Percentiles rank a stretch among this genome's conserved stretches.
Conservation (phyloP, 1,140 invertebrate species). For the Sarcophaga peregrina region DNA sequence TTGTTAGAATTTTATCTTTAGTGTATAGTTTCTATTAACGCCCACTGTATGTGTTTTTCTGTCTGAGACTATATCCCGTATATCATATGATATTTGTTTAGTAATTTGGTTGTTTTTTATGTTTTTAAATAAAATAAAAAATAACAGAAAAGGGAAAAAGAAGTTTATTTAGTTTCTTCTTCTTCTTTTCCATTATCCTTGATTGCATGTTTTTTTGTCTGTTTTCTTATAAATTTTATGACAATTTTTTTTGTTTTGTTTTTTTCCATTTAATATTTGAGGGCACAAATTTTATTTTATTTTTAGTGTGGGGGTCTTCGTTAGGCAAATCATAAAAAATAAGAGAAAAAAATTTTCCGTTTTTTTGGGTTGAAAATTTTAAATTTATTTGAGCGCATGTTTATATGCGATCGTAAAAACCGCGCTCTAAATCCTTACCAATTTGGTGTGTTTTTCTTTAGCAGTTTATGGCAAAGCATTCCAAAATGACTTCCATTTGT, state of each 20-base stretch:
- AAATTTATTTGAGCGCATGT: background rate
- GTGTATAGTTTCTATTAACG: too few relatives aligned
- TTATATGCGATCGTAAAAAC: background rate
- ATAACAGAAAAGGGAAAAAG: too few relatives aligned
- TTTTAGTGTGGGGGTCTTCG: background rate
- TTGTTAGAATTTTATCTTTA: too few relatives aligned
- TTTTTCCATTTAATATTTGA: background rate
- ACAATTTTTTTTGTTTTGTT: background rate
- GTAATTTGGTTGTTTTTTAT: background rate
- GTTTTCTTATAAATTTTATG: background rate
- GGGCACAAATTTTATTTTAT: too few relatives aligned
- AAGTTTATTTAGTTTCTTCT: constrained; percentile 22
- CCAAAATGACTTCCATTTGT: background rate
- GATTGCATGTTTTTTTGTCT: background rate
- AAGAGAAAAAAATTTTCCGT: background rate
- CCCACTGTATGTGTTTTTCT: too few relatives aligned
- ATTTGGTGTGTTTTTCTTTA: background rate
- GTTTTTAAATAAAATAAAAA: background rate
- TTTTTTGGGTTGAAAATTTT: constrained; percentile 11
- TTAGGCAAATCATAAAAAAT: constrained; percentile 15
- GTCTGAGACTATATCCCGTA: too few relatives aligned
- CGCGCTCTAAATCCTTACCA: background rate
- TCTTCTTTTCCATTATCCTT: too few relatives aligned
- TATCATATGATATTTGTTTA: background rate
- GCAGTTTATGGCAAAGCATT: background rate